Evolutionary conservation across 2,888 invertebrate genomes (phyloP).

Genomic region (Drosophila neonasuta): DNA sequence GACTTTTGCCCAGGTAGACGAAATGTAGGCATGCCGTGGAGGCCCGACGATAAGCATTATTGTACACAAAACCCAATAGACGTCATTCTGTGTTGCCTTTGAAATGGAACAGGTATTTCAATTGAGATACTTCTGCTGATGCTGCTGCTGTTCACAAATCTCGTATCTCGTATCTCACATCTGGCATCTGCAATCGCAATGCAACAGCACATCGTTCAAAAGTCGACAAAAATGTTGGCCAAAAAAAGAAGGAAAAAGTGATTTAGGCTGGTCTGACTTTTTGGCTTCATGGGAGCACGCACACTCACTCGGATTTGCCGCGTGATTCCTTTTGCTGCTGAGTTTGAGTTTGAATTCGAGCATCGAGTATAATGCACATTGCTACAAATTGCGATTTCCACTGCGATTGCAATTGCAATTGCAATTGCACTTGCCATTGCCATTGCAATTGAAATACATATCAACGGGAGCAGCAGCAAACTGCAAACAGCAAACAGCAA

Average conservation of each 20-base stretch:
- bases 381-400: constrained; percentile 16
- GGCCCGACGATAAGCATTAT: constrained; percentile 1
- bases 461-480: background rate
- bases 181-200: background rate
- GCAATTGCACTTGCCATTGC: constrained; percentile 12
- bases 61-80: constrained; percentile 1
- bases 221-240: constrained; percentile 30
- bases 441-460: constrained; percentile 1
- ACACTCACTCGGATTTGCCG: constrained; percentile 1
- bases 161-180: constrained; percentile 5
- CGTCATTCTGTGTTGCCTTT: constrained; percentile 7
- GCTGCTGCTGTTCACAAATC: background rate
- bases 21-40: constrained; percentile 7
- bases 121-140: constrained; percentile 57
- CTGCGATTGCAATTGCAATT: background rate
- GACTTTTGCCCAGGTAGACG: constrained; percentile 2
- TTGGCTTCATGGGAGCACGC: constrained; percentile 15
- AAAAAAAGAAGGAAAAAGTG: constrained; percentile 6
- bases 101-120: constrained; percentile 56
- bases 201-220: constrained; percentile 27
- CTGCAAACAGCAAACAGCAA: background rate
- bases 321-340: background rate
- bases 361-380: constrained; percentile 11
- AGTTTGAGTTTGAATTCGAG: background rate
- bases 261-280: constrained; percentile 22